Percentiles rank a stretch among this genome's conserved stretches.
These are phyloP conservation scores for Phalera bucephala DNA, from an alignment of 2,888 invertebrate genomes.

Conservation along the genomic window DNA sequence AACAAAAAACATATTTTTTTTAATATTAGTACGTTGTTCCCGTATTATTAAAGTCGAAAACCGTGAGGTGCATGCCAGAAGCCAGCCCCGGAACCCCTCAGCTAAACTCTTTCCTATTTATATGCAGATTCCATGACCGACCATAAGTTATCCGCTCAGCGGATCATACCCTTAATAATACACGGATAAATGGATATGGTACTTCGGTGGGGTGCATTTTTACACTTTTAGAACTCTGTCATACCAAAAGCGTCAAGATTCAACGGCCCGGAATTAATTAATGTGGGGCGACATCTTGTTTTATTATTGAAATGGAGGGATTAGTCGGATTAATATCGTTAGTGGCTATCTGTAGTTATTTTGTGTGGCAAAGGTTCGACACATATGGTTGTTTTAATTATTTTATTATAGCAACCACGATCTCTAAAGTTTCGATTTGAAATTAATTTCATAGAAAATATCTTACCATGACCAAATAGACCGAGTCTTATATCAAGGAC, in stretches of 20 bases:
- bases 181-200: slow-evolving; percentile 69
- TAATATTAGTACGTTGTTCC: too few relatives aligned
- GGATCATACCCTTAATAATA: slow-evolving; percentile 78
- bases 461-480: too few relatives aligned
- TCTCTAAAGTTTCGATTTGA: too few relatives aligned
- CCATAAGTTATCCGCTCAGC: slow-evolving; percentile 79
- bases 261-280: slow-evolving; percentile 73
- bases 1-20: too few relatives aligned
- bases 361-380: slow-evolving; percentile 6
- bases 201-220: slow-evolving; percentile 46
- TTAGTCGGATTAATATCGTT: slow-evolving; percentile 56
- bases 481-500: too few relatives aligned
- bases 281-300: slow-evolving; percentile 68
- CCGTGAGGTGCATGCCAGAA: slow-evolving; percentile 16
- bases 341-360: slow-evolving; percentile 28
- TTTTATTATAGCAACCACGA: too few relatives aligned
- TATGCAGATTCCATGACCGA: slow-evolving; percentile 78
- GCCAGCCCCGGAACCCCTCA: slow-evolving; percentile 43
- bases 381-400: too few relatives aligned
- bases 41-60: slow-evolving; percentile 12
- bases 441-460: too few relatives aligned
- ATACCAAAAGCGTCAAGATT: slow-evolving; percentile 49
- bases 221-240: slow-evolving; percentile 55
- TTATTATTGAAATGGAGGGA: slow-evolving; percentile 65
- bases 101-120: slow-evolving; percentile 71